Evolutionary conservation across 2,113 vertebrate genomes (phyloP), one percentile per base, ranked within the genome.

Genomic region (Loxodonta africana): DNA sequence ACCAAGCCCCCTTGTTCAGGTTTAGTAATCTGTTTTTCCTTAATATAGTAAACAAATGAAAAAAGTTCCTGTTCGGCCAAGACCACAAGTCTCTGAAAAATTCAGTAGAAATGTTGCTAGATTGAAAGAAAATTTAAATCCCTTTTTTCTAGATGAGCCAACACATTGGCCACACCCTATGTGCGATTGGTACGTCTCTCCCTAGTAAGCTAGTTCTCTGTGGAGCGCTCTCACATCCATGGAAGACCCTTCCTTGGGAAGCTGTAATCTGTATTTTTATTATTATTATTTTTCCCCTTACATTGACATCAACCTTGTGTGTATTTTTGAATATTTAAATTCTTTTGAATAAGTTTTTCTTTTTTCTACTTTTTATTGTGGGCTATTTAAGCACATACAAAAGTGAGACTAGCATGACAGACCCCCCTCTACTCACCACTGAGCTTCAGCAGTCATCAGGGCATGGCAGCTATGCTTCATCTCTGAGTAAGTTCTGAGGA

Each of bases 11-110:
- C 15, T 57, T 28, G 11, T 77, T 88, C 30, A 78, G 67, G 18
- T 77, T 78, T 62, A 65, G 46, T 88, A 25, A 81, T 71, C 60
- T 80, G 10, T 12, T 92, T 74, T 89, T 86, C 46, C 10, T 90
- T 95, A 23, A 28, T 57, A 5, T 80, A 53, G 62, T 67, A 82
- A 96, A 76, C 10, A 82, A 51, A 87, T 28, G 18, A 28, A 74
- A 25, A 30, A 44, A 63, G 78, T 48, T 33, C 46, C 33, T 82
- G 6, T 78, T 69, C 57, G 73, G 6, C 10, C 18, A 41, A 18
- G 15, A 78, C 69, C 28, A 6, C 60, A 57, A 89, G 37, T 93
- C 51, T 88, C 28, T 90, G 41, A 94, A 41, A 88, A 87, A 93
- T 20, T 15, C 9, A 28, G 9, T 2, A 65, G 53, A 86, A 41